These are phyloP conservation scores for Polyergus mexicanus DNA, from an alignment of 1,140 invertebrate genomes.

Conservation along the genomic window DNA sequence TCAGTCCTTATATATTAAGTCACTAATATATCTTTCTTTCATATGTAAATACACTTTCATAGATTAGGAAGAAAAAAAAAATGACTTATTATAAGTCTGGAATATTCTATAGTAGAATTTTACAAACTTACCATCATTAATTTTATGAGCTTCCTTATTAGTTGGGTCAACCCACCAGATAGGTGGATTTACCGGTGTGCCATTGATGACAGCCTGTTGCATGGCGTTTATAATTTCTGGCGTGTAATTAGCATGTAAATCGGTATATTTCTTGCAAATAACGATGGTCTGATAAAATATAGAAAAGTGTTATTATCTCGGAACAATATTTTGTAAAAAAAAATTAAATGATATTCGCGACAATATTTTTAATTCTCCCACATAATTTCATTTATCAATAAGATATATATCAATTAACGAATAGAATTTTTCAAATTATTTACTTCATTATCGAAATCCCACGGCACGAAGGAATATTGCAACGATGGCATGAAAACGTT, in stretches of 20 bases:
- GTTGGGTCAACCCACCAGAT: slow-evolving; percentile 95
- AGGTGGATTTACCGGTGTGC: slow-evolving; percentile 93
- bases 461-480: slow-evolving; percentile 96
- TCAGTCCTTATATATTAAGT: background rate
- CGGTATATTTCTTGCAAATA: slow-evolving; percentile 90
- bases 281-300: slow-evolving; percentile 86
- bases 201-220: slow-evolving; percentile 88
- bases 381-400: background rate
- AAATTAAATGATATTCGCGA: background rate
- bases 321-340: background rate
- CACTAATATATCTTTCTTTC: too few relatives aligned
- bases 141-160: slow-evolving; percentile 88
- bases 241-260: slow-evolving; percentile 90
- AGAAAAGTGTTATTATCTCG: slow-evolving; percentile 32
- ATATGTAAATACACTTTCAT: too few relatives aligned
- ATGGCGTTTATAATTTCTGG: slow-evolving; percentile 89
- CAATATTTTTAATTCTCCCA: background rate
- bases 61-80: too few relatives aligned
- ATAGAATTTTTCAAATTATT: slow-evolving; percentile 34
- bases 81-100: slow-evolving; percentile 22
- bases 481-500: slow-evolving; percentile 95
- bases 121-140: slow-evolving; percentile 88
- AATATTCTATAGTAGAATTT: background rate
- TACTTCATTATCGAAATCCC: slow-evolving; percentile 93
- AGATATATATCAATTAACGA: background rate